phyloP scores from a whole-genome alignment of 30 jellyfish, hydroid and myxozoan species.

The Haliclystus octoradiatus region DNA sequence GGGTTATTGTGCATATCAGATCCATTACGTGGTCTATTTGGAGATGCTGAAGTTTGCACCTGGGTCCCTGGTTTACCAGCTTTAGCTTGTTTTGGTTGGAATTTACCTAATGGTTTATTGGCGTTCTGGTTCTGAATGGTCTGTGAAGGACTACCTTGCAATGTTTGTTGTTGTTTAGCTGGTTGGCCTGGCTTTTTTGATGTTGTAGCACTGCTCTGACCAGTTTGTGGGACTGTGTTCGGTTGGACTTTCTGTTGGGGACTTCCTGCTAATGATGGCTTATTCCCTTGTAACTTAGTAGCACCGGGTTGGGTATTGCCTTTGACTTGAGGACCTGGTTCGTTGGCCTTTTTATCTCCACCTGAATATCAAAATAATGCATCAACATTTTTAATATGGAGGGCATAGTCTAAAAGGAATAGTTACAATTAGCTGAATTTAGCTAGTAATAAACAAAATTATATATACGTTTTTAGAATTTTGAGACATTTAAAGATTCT shows the following conservation, averaged over 20 bases:
- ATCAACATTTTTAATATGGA: no score
- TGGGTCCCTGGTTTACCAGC: neutral
- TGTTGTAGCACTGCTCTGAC: no score
- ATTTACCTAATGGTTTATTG: neutral
- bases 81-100: neutral
- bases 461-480: no score
- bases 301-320: slow-evolving; percentile 2
- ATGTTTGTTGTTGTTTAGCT: neutral
- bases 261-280: neutral
- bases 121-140: no score
- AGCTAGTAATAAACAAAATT: no score
- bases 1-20: neutral
- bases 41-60: neutral
- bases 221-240: neutral
- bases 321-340: neutral
- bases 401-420: no score
- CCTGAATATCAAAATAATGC: no score
- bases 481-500: no score
- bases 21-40: neutral
- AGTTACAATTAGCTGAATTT: no score
- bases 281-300: neutral
- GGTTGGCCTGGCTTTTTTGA: neutral
- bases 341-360: neutral
- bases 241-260: neutral
- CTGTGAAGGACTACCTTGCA: neutral